These are phyloP conservation scores for Agrilus mali DNA, from an alignment of 2,888 invertebrate genomes.

Conservation along the genomic window DNA sequence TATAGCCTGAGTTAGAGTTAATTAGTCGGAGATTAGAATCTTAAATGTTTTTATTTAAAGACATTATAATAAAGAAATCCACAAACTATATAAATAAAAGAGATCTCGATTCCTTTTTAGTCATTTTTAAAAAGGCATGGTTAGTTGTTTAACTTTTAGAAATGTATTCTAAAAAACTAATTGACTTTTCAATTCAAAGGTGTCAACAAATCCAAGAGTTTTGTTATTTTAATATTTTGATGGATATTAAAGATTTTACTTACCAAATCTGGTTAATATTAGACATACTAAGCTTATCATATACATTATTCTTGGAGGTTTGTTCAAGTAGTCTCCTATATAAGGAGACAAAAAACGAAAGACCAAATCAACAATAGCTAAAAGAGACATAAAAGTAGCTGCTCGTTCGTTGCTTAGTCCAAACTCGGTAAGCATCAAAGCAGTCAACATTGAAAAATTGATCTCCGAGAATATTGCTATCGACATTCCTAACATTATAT, in stretches of 20 bases:
- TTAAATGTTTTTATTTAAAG: too few species aligned
- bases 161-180: too few species aligned
- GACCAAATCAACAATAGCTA: constrained; percentile 39
- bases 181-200: not conserved
- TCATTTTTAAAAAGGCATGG: too few species aligned
- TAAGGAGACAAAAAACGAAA: constrained; percentile 49
- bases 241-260: constrained; percentile 26
- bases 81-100: too few species aligned
- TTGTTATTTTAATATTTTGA: not conserved
- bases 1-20: too few species aligned
- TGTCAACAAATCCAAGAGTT: not conserved
- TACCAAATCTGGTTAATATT: constrained; percentile 46
- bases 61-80: too few species aligned
- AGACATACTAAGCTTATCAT: constrained; percentile 44
- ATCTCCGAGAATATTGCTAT: constrained; percentile 53
- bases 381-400: constrained; percentile 46
- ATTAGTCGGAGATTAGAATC: too few species aligned
- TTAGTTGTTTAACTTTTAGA: too few species aligned
- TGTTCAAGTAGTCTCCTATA: constrained; percentile 46
- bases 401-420: constrained; percentile 43
- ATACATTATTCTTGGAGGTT: constrained; percentile 49
- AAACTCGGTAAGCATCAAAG: constrained; percentile 51
- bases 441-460: constrained; percentile 50
- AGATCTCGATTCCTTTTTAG: too few species aligned
- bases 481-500: constrained; percentile 51